Evolutionary conservation across 2,888 invertebrate species (phyloP), one percentile per base, ranked within the genome.

Genomic region (Acheta domesticus): DNA sequence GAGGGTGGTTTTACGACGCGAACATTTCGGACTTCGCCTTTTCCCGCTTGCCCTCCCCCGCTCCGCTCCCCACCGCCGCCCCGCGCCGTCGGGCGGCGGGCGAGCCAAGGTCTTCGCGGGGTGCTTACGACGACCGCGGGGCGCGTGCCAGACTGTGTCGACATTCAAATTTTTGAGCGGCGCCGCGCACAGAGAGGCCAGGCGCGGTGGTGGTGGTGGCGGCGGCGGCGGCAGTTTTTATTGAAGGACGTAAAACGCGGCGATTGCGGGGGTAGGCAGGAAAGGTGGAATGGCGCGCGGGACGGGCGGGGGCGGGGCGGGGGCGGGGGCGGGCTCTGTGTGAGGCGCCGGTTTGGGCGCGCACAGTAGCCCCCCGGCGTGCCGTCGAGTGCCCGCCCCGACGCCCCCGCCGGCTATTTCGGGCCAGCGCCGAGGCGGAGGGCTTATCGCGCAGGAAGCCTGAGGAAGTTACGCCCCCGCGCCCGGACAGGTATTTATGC

Each of bases 371-470:
- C 36, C 36, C 36, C 5, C 75, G 14, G 75, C 36, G 21, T 12
- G 36, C 12, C 75, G 75, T 16, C 21, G 14, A 36, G 75, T 36
- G 75, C 36, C 14, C 19, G 76, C 76, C 77, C 23, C 78, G 5
- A 1, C 78, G 78, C 62, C 14, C 12, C 85, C 84, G 78, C 21
- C 16, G 49, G 78, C 48, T n/a, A 20, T 21, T 83, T 83, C 82
- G 81, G 78, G 80, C 81, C 82, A 85, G 86, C 86, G 86, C 83
- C 83, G 85, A 82, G 84, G 86, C 84, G 86, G 86, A 85, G 86
- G 86, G 83, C 81, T 80, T 78, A 21, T 75, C 74, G 74, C 75
- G 49, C 75, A 79, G 75, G 80, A 62, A 82, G 79, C 78, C 76
- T 76, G 78, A 36, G 36, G 36, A 36, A 36, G 36, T 36, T 36